Percentiles rank a stretch among this genome's conserved stretches.
Conservation (phyloP, 2,888 invertebrate species). For the Shargacucullia verbasci region DNA sequence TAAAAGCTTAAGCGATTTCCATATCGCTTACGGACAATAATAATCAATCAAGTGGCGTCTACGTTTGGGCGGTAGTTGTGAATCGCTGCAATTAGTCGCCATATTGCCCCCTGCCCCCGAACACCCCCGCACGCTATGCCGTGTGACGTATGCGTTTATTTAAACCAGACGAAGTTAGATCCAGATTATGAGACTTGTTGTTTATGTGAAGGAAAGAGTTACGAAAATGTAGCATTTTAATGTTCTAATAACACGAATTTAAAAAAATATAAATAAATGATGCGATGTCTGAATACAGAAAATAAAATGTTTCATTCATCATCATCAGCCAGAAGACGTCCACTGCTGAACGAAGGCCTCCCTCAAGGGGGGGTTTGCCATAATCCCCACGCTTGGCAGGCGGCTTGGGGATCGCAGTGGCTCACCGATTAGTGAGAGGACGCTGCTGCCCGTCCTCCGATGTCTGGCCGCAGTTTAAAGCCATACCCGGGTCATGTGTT, state of each 20-base stretch:
- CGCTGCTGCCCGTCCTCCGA: no score
- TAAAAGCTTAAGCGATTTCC: constrained; percentile 65
- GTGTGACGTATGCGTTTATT: constrained; percentile 55
- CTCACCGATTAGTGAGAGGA: no score
- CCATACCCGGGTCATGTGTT: no score
- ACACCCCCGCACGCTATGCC: constrained; percentile 27
- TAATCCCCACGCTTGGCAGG: no score
- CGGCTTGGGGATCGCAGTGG: no score
- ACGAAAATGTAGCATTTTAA: constrained; percentile 15
- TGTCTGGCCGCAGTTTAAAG: no score
- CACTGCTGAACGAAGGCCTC: no score
- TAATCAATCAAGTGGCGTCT: constrained; percentile 75
- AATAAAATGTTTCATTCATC: no score
- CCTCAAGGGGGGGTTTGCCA: no score
- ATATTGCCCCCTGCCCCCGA: constrained; percentile 58
- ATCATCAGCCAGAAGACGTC: no score
- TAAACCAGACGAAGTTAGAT: constrained; percentile 45
- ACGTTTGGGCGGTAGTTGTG: constrained; percentile 71
- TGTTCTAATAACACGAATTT: constrained; percentile 7
- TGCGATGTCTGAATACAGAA: constrained; percentile 18
- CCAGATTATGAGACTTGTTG: constrained; percentile 40
- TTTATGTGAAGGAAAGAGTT: constrained; percentile 22
- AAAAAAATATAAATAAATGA: constrained; percentile 12
- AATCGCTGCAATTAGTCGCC: constrained; percentile 82
- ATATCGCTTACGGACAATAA: constrained; percentile 69